Evolutionary conservation across 2,797 vertebrate species (phyloP).

Genomic region (Acanthurus leucopareius): DNA sequence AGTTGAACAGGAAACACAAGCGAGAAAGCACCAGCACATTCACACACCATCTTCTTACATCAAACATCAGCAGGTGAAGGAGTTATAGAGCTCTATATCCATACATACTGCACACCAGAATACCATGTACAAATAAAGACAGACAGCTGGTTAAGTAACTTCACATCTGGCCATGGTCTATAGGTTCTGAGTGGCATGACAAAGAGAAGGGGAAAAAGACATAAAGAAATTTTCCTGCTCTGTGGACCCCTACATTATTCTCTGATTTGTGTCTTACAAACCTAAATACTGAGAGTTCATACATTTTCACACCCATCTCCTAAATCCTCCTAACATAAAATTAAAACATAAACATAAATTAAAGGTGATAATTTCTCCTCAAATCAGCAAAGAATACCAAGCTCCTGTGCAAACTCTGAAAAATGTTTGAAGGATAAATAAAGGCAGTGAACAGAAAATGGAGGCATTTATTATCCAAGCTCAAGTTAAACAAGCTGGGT

Average conservation of each 20-base stretch:
- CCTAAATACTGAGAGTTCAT: not conserved
- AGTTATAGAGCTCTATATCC: slow-evolving; percentile 33
- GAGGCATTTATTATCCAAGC: slow-evolving; percentile 68
- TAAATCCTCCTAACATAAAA: not conserved
- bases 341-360: slow-evolving; percentile 35
- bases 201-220: slow-evolving; percentile 5
- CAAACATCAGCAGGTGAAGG: slow-evolving; percentile 52
- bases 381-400: slow-evolving; percentile 21
- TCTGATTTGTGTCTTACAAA: slow-evolving; percentile 15
- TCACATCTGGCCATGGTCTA: slow-evolving; percentile 55
- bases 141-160: slow-evolving; percentile 53
- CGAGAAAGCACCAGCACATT: slow-evolving; percentile 16
- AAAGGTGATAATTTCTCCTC: slow-evolving; percentile 31
- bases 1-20: slow-evolving; percentile 43
- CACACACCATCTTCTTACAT: slow-evolving; percentile 38
- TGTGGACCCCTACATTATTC: not conserved
- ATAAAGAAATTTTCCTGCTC: not conserved
- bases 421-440: slow-evolving; percentile 63
- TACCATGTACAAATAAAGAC: slow-evolving; percentile 44
- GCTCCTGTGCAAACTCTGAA: slow-evolving; percentile 6
- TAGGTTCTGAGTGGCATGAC: slow-evolving; percentile 13
- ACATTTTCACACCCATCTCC: not conserved
- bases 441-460: slow-evolving; percentile 59
- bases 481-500: slow-evolving; percentile 72
- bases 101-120: slow-evolving; percentile 31